Percentiles rank a stretch among this genome's conserved stretches.
Conservation (phyloP, 2,113 vertebrate species). For the Callithrix jacchus region DNA sequence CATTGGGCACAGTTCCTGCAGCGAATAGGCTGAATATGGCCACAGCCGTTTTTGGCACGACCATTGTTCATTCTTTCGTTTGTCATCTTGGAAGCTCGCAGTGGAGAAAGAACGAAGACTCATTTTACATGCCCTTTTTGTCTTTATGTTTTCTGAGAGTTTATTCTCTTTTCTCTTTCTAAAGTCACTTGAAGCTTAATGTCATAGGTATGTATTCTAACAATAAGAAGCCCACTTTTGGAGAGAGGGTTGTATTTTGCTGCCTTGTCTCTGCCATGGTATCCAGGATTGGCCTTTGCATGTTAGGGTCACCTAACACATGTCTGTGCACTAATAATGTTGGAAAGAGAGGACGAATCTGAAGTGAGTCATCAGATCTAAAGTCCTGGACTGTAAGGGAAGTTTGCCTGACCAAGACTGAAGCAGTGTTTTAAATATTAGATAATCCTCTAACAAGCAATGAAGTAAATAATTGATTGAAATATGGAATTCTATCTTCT, state of each 20-base stretch:
- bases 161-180: neutral
- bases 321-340: neutral
- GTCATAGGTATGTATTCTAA: neutral
- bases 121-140: neutral
- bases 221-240: neutral
- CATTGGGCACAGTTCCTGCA: no score
- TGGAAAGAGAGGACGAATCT: neutral
- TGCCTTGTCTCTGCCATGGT: neutral
- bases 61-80: no score
- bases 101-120: neutral
- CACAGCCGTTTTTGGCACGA: no score
- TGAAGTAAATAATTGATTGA: neutral
- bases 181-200: neutral
- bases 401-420: neutral
- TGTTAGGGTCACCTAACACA: neutral
- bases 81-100: no score
- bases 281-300: neutral
- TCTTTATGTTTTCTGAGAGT: neutral
- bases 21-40: no score
- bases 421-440: neutral
- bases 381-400: neutral
- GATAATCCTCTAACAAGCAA: neutral
- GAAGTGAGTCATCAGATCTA: neutral
- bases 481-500: neutral
- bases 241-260: neutral